Evolutionary conservation across 2,797 vertebrate species (phyloP).

Genomic region (Squalus acanthias): DNA sequence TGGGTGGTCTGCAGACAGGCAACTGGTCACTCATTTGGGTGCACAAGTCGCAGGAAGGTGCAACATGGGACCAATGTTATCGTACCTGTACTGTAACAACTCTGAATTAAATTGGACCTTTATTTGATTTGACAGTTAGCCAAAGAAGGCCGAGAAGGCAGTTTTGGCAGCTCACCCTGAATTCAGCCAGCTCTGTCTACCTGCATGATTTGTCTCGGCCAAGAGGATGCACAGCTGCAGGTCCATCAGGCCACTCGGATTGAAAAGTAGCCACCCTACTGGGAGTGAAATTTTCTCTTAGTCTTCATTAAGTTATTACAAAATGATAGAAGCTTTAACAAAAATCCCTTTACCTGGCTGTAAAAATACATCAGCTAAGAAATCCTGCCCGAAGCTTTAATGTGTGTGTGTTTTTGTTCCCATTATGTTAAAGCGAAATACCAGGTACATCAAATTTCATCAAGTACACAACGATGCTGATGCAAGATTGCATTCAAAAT

Average conservation of each 20-base stretch:
- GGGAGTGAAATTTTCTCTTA: not conserved
- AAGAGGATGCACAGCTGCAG: not conserved
- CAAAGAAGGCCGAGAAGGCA: not conserved
- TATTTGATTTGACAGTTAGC: not conserved
- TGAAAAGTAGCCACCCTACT: not conserved
- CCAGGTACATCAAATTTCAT: not conserved
- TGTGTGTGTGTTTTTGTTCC: not conserved
- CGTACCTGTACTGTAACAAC: not conserved
- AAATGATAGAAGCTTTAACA: not conserved
- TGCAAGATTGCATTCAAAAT: conserved; percentile 11
- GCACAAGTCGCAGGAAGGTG: not conserved
- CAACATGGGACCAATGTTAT: not conserved
- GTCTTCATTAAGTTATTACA: not conserved
- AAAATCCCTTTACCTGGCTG: not conserved
- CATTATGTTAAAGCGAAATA: not conserved
- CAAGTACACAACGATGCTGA: not conserved
- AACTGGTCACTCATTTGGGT: not conserved
- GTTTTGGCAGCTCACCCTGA: not conserved
- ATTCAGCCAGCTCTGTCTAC: not conserved
- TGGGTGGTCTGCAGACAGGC: not conserved
- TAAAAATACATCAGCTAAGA: not conserved
- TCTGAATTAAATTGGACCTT: not conserved
- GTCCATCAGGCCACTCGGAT: not conserved
- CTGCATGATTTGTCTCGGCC: not conserved
- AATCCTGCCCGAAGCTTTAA: not conserved